Percentiles rank a stretch among this genome's conserved stretches.
phyloP scores from a whole-genome alignment of 1,140 invertebrate genomes.

The Brachionus sp. region DNA sequence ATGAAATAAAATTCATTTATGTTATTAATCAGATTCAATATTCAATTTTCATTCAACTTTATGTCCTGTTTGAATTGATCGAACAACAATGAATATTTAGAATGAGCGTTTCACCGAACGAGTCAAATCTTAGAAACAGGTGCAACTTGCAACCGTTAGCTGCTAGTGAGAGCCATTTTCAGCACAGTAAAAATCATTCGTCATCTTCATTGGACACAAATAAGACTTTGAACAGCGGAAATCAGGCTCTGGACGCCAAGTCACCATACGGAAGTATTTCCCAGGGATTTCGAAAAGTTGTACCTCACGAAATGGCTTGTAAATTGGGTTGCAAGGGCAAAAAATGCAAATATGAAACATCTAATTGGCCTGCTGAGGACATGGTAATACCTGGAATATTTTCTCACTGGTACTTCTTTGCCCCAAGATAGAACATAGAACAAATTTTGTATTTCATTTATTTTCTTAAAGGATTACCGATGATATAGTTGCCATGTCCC shows the following conservation, averaged over 20 bases:
- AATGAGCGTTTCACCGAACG: not conserved
- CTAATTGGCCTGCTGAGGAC: constrained; percentile 67
- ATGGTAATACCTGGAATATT: constrained; percentile 74
- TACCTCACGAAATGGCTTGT: constrained; percentile 42
- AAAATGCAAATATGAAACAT: constrained; percentile 74
- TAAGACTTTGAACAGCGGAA: not conserved
- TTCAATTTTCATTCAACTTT: not conserved
- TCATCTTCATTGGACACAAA: not conserved
- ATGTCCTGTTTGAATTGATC: not conserved
- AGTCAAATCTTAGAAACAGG: not conserved
- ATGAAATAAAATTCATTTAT: not conserved
- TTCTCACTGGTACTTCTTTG: constrained; percentile 74
- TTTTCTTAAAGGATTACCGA: constrained; percentile 72
- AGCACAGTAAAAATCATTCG: not conserved
- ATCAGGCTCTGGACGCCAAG: not conserved
- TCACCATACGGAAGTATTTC: constrained; percentile 31
- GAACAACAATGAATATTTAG: not conserved
- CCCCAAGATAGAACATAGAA: not conserved
- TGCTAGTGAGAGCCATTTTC: not conserved
- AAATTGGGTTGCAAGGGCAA: constrained; percentile 67
- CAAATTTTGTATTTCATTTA: not conserved
- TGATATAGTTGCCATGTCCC: constrained; percentile 79
- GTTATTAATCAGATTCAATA: not conserved
- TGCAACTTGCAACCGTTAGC: not conserved
- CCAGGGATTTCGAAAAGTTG: not conserved